Percentiles rank a stretch among this genome's conserved stretches.
Evolutionary conservation across 2,113 vertebrate species (phyloP).

Genomic region (Datnioides undecimradiatus): DNA sequence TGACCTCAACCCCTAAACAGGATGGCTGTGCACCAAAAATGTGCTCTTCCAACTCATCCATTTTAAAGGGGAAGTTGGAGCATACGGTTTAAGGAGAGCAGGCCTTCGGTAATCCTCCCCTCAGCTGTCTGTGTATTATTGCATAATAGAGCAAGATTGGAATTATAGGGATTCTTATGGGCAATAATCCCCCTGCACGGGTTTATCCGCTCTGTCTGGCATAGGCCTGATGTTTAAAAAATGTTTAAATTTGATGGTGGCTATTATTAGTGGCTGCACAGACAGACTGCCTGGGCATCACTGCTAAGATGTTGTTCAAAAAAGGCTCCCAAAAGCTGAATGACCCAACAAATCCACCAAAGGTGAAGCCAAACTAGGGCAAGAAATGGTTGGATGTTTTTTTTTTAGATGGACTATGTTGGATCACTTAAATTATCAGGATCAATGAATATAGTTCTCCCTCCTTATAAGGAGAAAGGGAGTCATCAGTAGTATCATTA

Average conservation of each 20-base stretch:
- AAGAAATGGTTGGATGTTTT: neutral
- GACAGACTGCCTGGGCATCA: constrained; percentile 19
- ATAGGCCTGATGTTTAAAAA: constrained; percentile 53
- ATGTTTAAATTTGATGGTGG: constrained; percentile 58
- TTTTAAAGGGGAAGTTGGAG: constrained; percentile 63
- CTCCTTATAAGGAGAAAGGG: constrained; percentile 4
- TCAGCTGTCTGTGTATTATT: constrained; percentile 80
- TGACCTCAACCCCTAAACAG: constrained; percentile 11
- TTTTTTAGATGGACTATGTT: neutral
- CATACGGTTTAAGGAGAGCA: constrained; percentile 72
- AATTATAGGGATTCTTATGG: constrained; percentile 77
- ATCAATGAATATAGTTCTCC: constrained; percentile 17
- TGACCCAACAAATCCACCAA: constrained; percentile 8
- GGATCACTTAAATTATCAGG: neutral
- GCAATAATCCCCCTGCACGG: constrained; percentile 72
- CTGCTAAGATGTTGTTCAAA: neutral
- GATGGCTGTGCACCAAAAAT: neutral
- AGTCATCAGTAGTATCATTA: constrained; percentile 50
- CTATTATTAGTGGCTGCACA: constrained; percentile 38
- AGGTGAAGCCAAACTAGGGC: neutral
- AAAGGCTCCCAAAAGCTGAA: constrained; percentile 4
- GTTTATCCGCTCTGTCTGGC: constrained; percentile 68
- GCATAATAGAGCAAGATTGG: constrained; percentile 81
- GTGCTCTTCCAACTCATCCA: constrained; percentile 24
- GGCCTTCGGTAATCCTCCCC: constrained; percentile 68